A percentile compares a stretch with the other conserved stretches of the same genome.
These are phyloP conservation scores for Nomada goodeniana DNA, from an alignment of 2,888 invertebrate species.

Conservation along the genomic window DNA sequence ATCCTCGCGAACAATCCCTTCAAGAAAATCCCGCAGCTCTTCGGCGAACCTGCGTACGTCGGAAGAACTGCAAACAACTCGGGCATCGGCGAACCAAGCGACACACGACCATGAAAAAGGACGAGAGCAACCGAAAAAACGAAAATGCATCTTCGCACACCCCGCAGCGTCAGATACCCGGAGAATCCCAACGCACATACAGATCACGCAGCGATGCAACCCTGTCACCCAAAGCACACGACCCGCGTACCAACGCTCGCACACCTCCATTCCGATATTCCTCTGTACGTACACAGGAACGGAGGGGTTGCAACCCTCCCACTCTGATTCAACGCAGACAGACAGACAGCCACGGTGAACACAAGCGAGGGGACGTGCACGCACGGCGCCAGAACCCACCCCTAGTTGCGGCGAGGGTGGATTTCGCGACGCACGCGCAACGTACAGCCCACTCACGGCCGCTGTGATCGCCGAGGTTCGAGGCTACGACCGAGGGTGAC, in stretches of 20 bases:
- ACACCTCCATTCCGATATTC: background rate
- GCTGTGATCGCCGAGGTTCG: slow-evolving; percentile 73
- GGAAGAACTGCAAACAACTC: background rate
- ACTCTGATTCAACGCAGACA: background rate
- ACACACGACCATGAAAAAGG: too few species aligned
- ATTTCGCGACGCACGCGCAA: slow-evolving; percentile 67
- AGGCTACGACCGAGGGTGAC: slow-evolving; percentile 81
- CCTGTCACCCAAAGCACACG: slow-evolving; percentile 38
- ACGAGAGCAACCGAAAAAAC: background rate
- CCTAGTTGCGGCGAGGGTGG: slow-evolving; percentile 62
- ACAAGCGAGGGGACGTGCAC: slow-evolving; percentile 26
- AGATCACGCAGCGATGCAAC: slow-evolving; percentile 41
- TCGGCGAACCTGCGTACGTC: too few species aligned
- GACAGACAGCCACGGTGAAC: slow-evolving; percentile 34
- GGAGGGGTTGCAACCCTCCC: slow-evolving; percentile 15
- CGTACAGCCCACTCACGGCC: slow-evolving; percentile 60
- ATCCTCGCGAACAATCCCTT: background rate
- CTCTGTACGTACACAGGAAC: background rate
- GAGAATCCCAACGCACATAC: slow-evolving; percentile 32
- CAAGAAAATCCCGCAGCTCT: background rate
- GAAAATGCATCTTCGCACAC: background rate
- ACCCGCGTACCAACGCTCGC: background rate
- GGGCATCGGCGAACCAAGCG: background rate
- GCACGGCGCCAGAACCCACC: slow-evolving; percentile 31
- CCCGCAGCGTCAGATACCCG: slow-evolving; percentile 8